Percentiles rank a stretch among this genome's conserved stretches.
These are phyloP conservation scores for Acheta domesticus DNA, from an alignment of 2,888 invertebrate genomes.

Conservation along the genomic window DNA sequence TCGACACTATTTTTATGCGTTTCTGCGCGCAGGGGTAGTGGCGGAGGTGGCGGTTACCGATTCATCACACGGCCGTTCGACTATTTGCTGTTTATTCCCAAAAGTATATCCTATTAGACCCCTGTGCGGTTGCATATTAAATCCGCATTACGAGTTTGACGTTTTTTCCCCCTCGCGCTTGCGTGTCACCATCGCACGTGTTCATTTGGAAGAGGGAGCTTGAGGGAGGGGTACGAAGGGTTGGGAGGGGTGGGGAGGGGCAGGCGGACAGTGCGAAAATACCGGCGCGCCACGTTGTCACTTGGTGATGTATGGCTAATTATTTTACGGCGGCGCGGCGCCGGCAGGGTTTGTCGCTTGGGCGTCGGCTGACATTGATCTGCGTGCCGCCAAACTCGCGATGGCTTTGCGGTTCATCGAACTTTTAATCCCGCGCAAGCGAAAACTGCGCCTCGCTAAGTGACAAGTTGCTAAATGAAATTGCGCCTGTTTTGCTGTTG, in stretches of 20 bases:
- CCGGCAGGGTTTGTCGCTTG: neutral
- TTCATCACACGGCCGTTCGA: no score
- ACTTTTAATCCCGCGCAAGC: neutral
- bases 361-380: constrained; percentile 18
- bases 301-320: constrained; percentile 11
- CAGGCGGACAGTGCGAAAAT: neutral
- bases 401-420: constrained; percentile 18
- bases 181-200: neutral
- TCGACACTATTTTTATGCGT: no score
- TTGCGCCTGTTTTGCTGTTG: constrained; percentile 8
- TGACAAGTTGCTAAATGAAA: constrained; percentile 18
- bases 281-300: neutral
- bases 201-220: neutral
- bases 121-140: neutral
- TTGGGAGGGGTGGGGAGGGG: neutral
- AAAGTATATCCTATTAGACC: no score
- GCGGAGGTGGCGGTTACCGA: no score
- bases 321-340: neutral
- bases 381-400: neutral
- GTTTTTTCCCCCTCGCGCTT: neutral
- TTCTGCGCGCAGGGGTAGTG: no score
- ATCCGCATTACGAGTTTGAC: neutral
- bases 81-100: no score
- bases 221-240: neutral
- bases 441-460: constrained; percentile 18